Conservation (phyloP, 2,888 invertebrate genomes). For the Cataglyphis cursor region DNA sequence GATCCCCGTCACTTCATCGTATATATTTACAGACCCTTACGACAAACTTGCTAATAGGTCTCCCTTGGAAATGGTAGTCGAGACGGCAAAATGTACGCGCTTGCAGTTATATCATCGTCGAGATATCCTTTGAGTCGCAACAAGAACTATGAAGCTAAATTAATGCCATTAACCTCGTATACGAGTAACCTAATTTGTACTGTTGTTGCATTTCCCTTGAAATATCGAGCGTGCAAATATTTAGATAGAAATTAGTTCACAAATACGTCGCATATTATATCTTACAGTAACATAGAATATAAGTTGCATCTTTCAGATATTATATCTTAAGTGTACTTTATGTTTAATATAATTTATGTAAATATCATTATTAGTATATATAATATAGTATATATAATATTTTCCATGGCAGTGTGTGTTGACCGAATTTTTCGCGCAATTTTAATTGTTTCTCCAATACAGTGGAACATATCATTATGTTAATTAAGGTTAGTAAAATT, state of each 20-base stretch:
- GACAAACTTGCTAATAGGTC: conserved; percentile 52
- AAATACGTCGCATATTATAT: conserved; percentile 28
- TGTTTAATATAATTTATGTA: conserved; percentile 5
- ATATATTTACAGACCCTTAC: conserved; percentile 53
- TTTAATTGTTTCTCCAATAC: conserved; percentile 26
- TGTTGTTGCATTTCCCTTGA: conserved; percentile 44
- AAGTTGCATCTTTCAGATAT: conserved; percentile 12
- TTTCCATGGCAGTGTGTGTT: not conserved
- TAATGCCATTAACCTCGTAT: conserved; percentile 63
- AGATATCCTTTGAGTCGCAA: conserved; percentile 51
- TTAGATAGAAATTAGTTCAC: conserved; percentile 61
- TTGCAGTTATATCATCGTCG: conserved; percentile 56
- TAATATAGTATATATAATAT: not conserved
- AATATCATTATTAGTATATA: not conserved
- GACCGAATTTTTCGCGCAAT: not conserved
- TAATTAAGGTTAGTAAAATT: conserved; percentile 29
- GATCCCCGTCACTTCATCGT: conserved; percentile 42
- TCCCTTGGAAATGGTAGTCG: conserved; percentile 45
- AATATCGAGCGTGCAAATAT: conserved; percentile 52
- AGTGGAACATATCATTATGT: conserved; percentile 13
- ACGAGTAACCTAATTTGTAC: conserved; percentile 60
- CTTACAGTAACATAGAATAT: conserved; percentile 1
- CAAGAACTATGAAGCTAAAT: conserved; percentile 59
- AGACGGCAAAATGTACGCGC: conserved; percentile 47
- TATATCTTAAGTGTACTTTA: conserved; percentile 1